Conservation (phyloP, 2,888 invertebrate species). For the Calameuta idolon region DNA sequence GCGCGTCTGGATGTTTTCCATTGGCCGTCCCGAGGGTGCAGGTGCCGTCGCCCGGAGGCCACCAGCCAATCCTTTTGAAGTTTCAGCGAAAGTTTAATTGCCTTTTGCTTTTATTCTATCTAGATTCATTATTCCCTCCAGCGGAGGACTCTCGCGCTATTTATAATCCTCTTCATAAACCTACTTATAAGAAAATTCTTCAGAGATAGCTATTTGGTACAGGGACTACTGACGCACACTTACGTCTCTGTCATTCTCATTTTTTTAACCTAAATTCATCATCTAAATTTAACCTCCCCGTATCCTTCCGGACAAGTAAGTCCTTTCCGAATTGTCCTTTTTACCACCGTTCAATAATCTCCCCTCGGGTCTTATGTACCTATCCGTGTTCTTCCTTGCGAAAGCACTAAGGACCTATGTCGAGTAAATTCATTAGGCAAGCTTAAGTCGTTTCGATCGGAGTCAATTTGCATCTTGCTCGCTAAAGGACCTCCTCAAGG, state of each 20-base stretch:
- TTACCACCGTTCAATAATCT: too few relatives aligned
- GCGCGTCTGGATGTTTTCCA: conserved; percentile 17
- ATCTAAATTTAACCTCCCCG: too few relatives aligned
- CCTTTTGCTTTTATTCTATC: conserved; percentile 43
- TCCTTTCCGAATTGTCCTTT: too few relatives aligned
- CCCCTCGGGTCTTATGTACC: too few relatives aligned
- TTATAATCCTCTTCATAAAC: conserved; percentile 5
- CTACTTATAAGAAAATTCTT: conserved; percentile 14
- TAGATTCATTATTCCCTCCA: conserved; percentile 26
- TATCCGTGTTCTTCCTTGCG: too few relatives aligned
- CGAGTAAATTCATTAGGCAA: neutral
- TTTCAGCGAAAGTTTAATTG: conserved; percentile 52
- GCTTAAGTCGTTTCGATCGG: neutral
- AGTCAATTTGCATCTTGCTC: too few relatives aligned
- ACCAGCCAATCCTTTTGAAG: conserved; percentile 39
- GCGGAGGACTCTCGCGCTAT: neutral
- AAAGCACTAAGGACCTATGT: neutral
- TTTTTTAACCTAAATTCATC: too few relatives aligned
- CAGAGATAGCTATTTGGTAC: too few relatives aligned
- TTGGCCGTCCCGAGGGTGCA: conserved; percentile 9
- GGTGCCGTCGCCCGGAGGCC: conserved; percentile 11
- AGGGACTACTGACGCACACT: too few relatives aligned
- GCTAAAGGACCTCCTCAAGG: too few relatives aligned
- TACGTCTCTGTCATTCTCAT: too few relatives aligned
- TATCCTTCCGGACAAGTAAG: too few relatives aligned